Base-by-base conservation (phyloP, 2,113 vertebrate genomes). In the Gallinago jamesoni region DNA sequence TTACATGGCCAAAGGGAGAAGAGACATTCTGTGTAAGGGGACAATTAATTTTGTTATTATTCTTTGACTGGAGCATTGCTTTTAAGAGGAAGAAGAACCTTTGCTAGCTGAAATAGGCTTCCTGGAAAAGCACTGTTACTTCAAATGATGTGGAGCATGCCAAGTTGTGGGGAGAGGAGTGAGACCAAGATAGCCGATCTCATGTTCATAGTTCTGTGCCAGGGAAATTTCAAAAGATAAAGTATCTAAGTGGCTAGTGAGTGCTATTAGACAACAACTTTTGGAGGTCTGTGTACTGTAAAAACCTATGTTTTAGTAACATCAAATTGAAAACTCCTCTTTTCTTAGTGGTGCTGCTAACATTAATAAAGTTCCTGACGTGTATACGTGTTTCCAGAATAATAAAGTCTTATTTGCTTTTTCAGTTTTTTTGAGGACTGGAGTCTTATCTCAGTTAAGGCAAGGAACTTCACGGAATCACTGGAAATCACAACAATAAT, bases 41-140 rank as follows among this genome's bases (percentile, higher is more conserved):
- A 80, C 59, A 83, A 83, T 75, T 87, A 87, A 47, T 90, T 87
- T 94, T 25, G 31, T 55, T 68, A 39, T 84, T 45, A 64, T 14
- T 53, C 59, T 79, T 60, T 57, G 57, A 73, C 55, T 91, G 50
- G 33, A 56, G 28, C 31, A 10, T 68, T 89, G 25, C 75, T 94
- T 94, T 86, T 39, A 85, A 69, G 31, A 85, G 74, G 19, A 66
- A 24, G 41, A 76, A 28, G 41, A 93, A 83, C 10, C 22, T 80
- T 27, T 77, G 66, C 31, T 74, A 84, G 37, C 45, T 85, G 74
- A 39, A 45, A 39, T 5, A 52, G 33, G 31, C 17, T 94, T 45
- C n/a, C 75, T 67, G 67, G 35, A 41, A 85, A 92, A 93, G 76
- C 7, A 7, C 69, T 12, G 35, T 28, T 72, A 19, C 41, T 66